phyloP scores from a whole-genome alignment of 2,888 invertebrate species.

The Aproaerema taeniolella region DNA sequence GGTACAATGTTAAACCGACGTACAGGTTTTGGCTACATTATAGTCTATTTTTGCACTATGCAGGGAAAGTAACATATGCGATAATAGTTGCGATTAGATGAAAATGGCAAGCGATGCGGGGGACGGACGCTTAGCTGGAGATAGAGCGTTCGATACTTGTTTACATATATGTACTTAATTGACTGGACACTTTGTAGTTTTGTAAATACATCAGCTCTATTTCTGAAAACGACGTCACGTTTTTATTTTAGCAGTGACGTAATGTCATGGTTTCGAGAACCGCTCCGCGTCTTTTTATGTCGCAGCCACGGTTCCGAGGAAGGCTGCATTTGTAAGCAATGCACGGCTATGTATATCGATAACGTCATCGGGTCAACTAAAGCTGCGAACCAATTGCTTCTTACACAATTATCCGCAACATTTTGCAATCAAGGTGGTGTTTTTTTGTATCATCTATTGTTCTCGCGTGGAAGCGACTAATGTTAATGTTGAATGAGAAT shows the following conservation, averaged over 20 bases:
- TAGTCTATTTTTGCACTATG: too few relatives aligned
- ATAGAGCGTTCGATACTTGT: neutral
- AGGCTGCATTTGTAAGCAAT: conserved; percentile 27
- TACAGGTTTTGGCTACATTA: too few relatives aligned
- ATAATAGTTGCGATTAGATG: conserved; percentile 6
- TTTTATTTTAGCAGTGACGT: too few relatives aligned
- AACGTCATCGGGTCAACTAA: conserved; percentile 27
- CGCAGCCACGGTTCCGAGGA: conserved; percentile 23
- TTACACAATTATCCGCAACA: neutral
- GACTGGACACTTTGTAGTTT: too few relatives aligned
- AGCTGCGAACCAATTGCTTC: neutral
- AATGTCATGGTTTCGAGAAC: too few relatives aligned
- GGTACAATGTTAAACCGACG: too few relatives aligned
- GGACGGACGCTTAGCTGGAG: conserved; percentile 7
- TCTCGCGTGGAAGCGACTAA: too few relatives aligned
- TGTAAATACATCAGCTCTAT: neutral
- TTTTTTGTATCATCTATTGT: neutral
- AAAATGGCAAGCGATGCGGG: conserved; percentile 4
- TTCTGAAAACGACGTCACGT: conserved; percentile 13
- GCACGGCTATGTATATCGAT: conserved; percentile 25
- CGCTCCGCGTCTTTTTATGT: conserved; percentile 29
- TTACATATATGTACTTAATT: too few relatives aligned
- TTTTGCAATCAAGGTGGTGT: neutral
- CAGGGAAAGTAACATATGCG: conserved; percentile 7
- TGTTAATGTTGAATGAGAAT: too few relatives aligned